Evolutionary conservation across 2,113 vertebrate genomes (phyloP).

Genomic region (Salvelinus fontinalis): DNA sequence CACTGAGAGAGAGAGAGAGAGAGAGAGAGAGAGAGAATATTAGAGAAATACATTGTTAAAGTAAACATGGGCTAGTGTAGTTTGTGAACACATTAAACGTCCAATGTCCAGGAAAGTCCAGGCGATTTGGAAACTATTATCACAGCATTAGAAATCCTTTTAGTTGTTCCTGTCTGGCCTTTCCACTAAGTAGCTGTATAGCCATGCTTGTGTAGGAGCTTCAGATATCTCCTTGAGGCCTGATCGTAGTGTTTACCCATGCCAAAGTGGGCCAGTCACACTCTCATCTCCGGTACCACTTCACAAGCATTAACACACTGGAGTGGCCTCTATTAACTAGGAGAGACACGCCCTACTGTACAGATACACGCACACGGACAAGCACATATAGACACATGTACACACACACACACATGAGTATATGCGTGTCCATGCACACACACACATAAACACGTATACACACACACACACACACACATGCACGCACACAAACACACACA

Average conservation of each 20-base stretch:
- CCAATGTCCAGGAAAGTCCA: conserved; percentile 41
- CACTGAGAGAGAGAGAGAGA: conserved; percentile 8
- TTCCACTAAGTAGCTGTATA: not conserved
- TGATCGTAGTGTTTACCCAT: not conserved
- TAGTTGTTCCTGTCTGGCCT: conserved; percentile 1
- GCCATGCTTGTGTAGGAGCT: not conserved
- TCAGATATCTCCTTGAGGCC: not conserved
- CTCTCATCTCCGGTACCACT: conserved; percentile 14
- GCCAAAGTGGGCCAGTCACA: not conserved
- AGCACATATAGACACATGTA: not conserved
- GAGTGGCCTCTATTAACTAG: not conserved
- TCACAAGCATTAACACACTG: not conserved
- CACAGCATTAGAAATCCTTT: not conserved
- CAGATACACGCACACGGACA: not conserved
- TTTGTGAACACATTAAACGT: conserved; percentile 27
- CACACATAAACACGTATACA: not conserved
- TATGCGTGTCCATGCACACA: not conserved
- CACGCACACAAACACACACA: not conserved
- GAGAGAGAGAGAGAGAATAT: not conserved
- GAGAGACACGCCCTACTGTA: not conserved
- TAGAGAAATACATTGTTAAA: not conserved
- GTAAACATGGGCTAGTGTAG: not conserved
- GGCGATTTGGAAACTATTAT: not conserved
- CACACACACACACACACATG: not conserved
- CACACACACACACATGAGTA: not conserved